Conservation (phyloP, 2,113 vertebrate species). For the Lagopus leucura region DNA sequence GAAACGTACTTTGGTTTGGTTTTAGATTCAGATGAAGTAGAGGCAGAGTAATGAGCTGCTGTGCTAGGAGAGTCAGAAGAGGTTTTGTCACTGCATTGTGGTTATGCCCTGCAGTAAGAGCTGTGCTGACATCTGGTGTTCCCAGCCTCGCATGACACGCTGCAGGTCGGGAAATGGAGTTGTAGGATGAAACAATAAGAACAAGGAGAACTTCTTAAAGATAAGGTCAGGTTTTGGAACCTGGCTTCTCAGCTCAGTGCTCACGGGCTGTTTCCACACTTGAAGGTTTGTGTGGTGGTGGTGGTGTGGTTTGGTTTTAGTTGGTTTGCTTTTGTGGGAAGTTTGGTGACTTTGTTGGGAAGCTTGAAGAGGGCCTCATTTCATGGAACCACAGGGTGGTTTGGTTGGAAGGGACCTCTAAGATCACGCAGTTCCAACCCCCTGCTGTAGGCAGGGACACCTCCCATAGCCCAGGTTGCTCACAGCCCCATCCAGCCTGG, state of each 20-base stretch:
- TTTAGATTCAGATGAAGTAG: neutral
- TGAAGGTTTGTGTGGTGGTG: neutral
- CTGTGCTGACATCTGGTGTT: constrained; percentile 58
- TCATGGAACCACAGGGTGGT: neutral
- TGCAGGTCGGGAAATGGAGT: neutral
- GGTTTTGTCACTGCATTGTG: neutral
- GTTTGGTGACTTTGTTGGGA: neutral
- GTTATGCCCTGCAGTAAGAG: fast-evolving
- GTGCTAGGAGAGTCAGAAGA: neutral
- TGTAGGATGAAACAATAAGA: neutral
- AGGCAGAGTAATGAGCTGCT: neutral
- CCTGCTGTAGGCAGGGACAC: too few species aligned
- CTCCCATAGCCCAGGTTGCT: too few species aligned
- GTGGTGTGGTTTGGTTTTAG: neutral
- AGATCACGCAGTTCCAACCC: too few species aligned
- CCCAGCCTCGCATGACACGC: neutral
- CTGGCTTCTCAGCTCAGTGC: fast-evolving
- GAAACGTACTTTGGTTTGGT: neutral
- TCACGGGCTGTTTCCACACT: neutral
- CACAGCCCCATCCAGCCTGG: too few species aligned
- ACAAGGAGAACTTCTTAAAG: neutral
- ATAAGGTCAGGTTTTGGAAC: neutral
- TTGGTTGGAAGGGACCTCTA: too few species aligned
- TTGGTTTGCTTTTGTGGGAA: neutral
- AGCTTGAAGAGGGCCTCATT: neutral